Evolutionary conservation across 1,140 invertebrate species (phyloP).

Genomic region (Anastrepha ludens): DNA sequence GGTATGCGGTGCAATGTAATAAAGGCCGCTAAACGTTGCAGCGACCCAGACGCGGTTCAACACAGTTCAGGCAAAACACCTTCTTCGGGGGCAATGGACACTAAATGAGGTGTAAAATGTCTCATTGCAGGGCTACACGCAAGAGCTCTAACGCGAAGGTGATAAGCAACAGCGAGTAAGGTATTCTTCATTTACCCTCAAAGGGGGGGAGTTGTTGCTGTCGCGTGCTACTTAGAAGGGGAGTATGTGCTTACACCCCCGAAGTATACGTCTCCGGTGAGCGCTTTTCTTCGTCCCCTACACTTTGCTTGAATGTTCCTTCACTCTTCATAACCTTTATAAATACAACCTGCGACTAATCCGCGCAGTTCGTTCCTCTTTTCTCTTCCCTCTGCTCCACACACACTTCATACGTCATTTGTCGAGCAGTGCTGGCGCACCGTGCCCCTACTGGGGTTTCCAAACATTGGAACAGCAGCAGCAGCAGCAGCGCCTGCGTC

Average conservation of each 20-base stretch:
- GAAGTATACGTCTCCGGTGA: too few relatives aligned
- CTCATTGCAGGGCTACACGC: not conserved
- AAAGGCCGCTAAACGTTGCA: not conserved
- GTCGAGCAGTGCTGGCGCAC: not conserved
- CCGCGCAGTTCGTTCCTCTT: too few relatives aligned
- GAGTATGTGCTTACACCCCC: too few relatives aligned
- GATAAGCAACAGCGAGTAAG: not conserved
- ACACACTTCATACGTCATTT: too few relatives aligned
- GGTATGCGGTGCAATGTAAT: not conserved
- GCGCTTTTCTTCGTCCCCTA: too few relatives aligned
- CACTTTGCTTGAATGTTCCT: too few relatives aligned
- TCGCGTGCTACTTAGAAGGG: too few relatives aligned
- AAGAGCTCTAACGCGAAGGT: not conserved
- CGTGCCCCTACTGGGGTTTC: not conserved
- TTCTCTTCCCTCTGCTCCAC: too few relatives aligned
- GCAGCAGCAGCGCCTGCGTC: not conserved
- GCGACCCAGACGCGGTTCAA: not conserved
- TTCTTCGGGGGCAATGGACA: conserved; percentile 34
- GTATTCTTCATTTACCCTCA: not conserved
- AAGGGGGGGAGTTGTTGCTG: not conserved
- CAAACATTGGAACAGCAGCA: not conserved
- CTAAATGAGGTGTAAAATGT: conserved; percentile 39
- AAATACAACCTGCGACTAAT: too few relatives aligned
- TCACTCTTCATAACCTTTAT: too few relatives aligned
- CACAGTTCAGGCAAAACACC: conserved; percentile 8